Conservation (phyloP, 2,888 invertebrate genomes). For the Epirrhoe alternata region DNA sequence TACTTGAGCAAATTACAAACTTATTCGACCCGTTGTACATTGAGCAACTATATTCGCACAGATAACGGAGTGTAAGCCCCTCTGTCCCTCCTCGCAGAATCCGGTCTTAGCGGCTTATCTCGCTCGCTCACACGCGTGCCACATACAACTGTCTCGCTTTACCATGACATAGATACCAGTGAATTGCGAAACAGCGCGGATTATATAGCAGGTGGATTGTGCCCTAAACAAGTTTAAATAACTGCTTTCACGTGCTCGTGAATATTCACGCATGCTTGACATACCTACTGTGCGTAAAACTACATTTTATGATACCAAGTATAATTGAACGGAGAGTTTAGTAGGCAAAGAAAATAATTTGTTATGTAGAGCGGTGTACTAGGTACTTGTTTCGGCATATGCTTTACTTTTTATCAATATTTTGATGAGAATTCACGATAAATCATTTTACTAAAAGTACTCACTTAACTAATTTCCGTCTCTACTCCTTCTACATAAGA, state of each 20-base stretch:
- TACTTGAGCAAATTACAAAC: slow-evolving; percentile 61
- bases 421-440: no score
- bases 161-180: slow-evolving; percentile 81
- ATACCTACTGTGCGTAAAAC: slow-evolving; percentile 42
- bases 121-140: slow-evolving; percentile 53
- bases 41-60: slow-evolving; percentile 83
- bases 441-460: background rate
- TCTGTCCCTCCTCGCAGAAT: slow-evolving; percentile 78
- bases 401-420: background rate
- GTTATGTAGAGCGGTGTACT: background rate
- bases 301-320: slow-evolving; percentile 5
- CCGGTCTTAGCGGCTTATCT: slow-evolving; percentile 63
- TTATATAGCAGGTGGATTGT: slow-evolving; percentile 85
- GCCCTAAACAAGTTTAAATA: slow-evolving; percentile 81
- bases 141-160: slow-evolving; percentile 57
- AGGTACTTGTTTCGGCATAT: background rate
- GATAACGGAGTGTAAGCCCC: slow-evolving; percentile 77
- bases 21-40: slow-evolving; percentile 77
- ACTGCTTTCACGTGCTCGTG: slow-evolving; percentile 79
- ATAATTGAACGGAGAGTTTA: slow-evolving; percentile 1
- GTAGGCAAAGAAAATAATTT: background rate
- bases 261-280: slow-evolving; percentile 62
- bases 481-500: background rate
- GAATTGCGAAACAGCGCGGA: slow-evolving; percentile 84
- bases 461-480: background rate